phyloP scores from a whole-genome alignment of 92 coral and sea anemone genomes.

The Desmophyllum pertusum region DNA sequence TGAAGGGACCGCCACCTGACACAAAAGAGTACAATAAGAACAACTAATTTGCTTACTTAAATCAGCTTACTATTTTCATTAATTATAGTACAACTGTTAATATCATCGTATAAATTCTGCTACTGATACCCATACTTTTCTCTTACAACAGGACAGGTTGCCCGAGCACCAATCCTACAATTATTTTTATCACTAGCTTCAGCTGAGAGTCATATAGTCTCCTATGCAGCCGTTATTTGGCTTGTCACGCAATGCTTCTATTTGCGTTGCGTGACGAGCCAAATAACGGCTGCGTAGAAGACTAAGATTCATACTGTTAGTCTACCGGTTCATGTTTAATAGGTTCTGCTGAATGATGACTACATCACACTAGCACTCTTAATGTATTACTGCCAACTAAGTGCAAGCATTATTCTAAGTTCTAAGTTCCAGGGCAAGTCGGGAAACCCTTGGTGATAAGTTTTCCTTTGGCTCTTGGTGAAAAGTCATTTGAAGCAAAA shows the following conservation, averaged over 20 bases:
- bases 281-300: no score
- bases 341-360: no score
- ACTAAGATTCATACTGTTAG: no score
- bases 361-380: no score
- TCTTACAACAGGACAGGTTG: background rate
- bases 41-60: background rate
- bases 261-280: no score
- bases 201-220: no score
- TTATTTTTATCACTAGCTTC: no score
- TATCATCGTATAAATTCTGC: no score
- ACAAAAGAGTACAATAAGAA: background rate
- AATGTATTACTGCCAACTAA: no score
- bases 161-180: background rate
- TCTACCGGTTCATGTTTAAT: no score
- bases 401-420: background rate
- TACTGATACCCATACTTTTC: background rate
- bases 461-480: background rate
- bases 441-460: background rate
- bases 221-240: no score
- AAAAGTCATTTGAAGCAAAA: background rate
- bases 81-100: background rate
- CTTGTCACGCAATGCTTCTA: no score
- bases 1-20: constrained; percentile 89
- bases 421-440: background rate
- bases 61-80: background rate